A percentile compares a stretch with the other conserved stretches of the same genome.
phyloP scores from a whole-genome alignment of 2,888 invertebrate genomes.

The Ophioninae sp. region DNA sequence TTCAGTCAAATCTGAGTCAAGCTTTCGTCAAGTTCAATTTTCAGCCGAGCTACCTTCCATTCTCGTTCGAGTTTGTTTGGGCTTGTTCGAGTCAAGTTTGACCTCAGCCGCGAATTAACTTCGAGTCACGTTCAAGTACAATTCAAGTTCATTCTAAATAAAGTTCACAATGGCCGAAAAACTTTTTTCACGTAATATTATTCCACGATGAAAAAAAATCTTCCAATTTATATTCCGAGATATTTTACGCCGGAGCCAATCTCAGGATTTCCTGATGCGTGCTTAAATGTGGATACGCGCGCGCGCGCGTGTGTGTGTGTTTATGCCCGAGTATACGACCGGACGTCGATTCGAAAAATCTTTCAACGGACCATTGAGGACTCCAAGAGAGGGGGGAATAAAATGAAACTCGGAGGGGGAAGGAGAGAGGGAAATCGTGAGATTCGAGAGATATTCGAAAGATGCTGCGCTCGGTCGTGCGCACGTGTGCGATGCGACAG shows the following conservation, averaged over 20 bases:
- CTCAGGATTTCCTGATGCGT: slow-evolving; percentile 32
- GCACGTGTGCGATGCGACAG: neutral
- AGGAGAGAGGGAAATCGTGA: slow-evolving; percentile 12
- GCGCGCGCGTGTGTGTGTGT: neutral
- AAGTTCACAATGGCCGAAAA: too few relatives aligned
- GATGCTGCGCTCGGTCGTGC: neutral
- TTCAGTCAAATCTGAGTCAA: too few relatives aligned
- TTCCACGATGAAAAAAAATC: slow-evolving; percentile 14
- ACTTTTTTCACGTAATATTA: slow-evolving; percentile 3
- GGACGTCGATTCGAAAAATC: slow-evolving; percentile 51
- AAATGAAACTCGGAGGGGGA: neutral
- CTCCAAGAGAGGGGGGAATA: neutral
- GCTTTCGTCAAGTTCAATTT: too few relatives aligned
- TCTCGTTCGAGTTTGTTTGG: too few relatives aligned
- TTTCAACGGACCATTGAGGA: slow-evolving; percentile 53
- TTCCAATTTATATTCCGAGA: slow-evolving; percentile 61
- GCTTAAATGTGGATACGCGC: neutral
- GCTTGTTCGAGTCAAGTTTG: too few relatives aligned
- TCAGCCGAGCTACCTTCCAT: too few relatives aligned
- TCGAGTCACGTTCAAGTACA: too few relatives aligned
- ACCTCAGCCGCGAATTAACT: too few relatives aligned
- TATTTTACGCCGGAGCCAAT: slow-evolving; percentile 57
- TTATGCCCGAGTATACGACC: neutral
- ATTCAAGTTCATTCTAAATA: too few relatives aligned
- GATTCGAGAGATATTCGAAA: slow-evolving; percentile 29